Conservation (phyloP, 2,113 vertebrate species). For the Cyphomyrus discorhynchus region DNA sequence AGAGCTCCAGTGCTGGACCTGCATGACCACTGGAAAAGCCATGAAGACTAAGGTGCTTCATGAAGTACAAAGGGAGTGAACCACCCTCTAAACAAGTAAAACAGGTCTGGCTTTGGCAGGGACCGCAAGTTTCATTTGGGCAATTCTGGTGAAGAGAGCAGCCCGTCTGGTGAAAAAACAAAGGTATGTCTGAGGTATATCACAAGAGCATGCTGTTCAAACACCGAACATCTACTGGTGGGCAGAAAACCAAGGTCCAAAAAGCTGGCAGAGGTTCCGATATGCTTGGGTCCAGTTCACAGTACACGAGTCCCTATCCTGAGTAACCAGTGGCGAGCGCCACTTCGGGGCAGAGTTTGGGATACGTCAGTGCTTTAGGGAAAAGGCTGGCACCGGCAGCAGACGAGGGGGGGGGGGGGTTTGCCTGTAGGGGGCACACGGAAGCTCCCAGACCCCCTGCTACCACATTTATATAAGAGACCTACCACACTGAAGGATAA, state of each 20-base stretch:
- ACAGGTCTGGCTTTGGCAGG: background rate
- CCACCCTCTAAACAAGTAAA: background rate
- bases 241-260: background rate
- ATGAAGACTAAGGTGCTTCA: background rate
- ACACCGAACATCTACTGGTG: background rate
- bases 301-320: background rate
- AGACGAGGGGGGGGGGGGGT: background rate
- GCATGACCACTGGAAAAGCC: background rate
- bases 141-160: background rate
- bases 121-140: background rate
- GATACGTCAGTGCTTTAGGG: background rate
- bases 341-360: background rate
- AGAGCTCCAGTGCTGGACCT: background rate
- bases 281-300: background rate
- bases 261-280: background rate
- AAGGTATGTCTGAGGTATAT: background rate
- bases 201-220: background rate
- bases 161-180: background rate
- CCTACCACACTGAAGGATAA: background rate
- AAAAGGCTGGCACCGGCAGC: background rate
- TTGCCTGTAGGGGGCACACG: background rate
- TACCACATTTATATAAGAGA: background rate
- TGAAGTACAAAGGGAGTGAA: background rate
- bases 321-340: background rate
- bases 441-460: background rate